These are phyloP conservation scores for Mormyrus lacerda DNA, from an alignment of 2,113 vertebrate species.

Conservation along the genomic window DNA sequence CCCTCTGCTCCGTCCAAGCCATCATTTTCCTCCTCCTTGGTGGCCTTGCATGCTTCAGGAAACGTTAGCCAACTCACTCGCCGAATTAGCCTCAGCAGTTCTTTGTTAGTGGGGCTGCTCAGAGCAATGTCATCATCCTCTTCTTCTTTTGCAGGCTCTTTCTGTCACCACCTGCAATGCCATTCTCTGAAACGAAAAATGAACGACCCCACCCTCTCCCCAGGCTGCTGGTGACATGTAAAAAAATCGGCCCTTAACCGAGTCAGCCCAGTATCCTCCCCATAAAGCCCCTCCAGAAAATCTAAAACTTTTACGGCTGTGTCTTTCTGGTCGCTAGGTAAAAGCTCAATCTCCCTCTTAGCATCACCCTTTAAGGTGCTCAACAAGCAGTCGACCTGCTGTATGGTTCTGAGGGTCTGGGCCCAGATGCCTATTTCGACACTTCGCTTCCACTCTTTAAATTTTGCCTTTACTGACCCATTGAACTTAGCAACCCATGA, in stretches of 20 bases:
- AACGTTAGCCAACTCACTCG: neutral
- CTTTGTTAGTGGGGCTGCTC: neutral
- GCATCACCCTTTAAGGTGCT: neutral
- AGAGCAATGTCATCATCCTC: neutral
- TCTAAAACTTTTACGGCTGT: neutral
- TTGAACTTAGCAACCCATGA: neutral
- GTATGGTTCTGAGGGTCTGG: neutral
- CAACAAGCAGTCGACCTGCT: neutral
- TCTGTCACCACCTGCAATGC: neutral
- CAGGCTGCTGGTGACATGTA: neutral
- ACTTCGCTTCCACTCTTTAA: neutral
- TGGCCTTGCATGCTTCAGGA: neutral
- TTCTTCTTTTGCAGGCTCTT: neutral
- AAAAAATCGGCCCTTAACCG: neutral
- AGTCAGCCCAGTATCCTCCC: neutral
- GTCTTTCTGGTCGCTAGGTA: neutral
- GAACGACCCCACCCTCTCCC: neutral
- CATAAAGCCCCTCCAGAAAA: neutral
- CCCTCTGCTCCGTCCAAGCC: too few relatives aligned
- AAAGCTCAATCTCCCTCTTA: neutral
- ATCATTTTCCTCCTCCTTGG: neutral
- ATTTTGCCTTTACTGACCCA: neutral
- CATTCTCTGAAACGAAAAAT: neutral
- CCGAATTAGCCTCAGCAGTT: neutral
- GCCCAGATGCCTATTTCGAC: neutral